A percentile compares a stretch with the other conserved stretches of the same genome.
Evolutionary conservation across 2,888 invertebrate species (phyloP).

Genomic region (Tetragonisca angustula): DNA sequence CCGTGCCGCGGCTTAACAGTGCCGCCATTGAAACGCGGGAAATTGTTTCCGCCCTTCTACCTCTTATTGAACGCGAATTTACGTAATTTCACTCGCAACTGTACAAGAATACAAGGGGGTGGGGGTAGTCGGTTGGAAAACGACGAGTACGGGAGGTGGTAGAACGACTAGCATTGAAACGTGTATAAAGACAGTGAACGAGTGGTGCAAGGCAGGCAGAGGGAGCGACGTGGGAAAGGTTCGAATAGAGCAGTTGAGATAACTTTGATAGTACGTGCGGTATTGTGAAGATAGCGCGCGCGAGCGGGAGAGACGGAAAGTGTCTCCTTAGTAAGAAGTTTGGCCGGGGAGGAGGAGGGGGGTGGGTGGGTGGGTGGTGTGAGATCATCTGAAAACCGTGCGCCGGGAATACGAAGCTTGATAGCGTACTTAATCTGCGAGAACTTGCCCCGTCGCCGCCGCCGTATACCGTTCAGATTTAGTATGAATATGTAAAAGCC

Average conservation of each 20-base stretch:
- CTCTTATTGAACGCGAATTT: slow-evolving; percentile 59
- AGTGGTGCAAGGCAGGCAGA: slow-evolving; percentile 11
- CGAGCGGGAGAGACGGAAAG: slow-evolving; percentile 54
- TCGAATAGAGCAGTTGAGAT: slow-evolving; percentile 41
- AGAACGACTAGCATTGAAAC: slow-evolving; percentile 5
- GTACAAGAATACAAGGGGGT: slow-evolving; percentile 43
- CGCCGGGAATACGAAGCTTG: slow-evolving; percentile 40
- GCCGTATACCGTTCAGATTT: slow-evolving; percentile 26
- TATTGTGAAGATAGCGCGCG: slow-evolving; percentile 57
- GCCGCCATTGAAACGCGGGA: slow-evolving; percentile 69
- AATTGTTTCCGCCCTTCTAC: slow-evolving; percentile 75
- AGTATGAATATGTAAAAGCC: slow-evolving; percentile 40
- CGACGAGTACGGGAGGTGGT: not conserved
- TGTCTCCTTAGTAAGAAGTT: slow-evolving; percentile 60
- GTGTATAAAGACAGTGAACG: not conserved
- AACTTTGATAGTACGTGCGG: slow-evolving; percentile 59
- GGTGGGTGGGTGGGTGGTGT: too few species aligned
- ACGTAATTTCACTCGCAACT: slow-evolving; percentile 29
- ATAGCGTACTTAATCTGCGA: slow-evolving; percentile 55
- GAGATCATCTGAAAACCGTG: slow-evolving; percentile 51
- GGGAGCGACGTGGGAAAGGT: slow-evolving; percentile 4
- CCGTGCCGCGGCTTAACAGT: slow-evolving; percentile 76
- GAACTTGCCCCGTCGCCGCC: slow-evolving; percentile 29
- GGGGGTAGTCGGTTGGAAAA: not conserved
- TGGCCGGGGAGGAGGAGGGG: too few species aligned